phyloP scores from a whole-genome alignment of 2,797 vertebrate species.

The Cirrhinus molitorella region DNA sequence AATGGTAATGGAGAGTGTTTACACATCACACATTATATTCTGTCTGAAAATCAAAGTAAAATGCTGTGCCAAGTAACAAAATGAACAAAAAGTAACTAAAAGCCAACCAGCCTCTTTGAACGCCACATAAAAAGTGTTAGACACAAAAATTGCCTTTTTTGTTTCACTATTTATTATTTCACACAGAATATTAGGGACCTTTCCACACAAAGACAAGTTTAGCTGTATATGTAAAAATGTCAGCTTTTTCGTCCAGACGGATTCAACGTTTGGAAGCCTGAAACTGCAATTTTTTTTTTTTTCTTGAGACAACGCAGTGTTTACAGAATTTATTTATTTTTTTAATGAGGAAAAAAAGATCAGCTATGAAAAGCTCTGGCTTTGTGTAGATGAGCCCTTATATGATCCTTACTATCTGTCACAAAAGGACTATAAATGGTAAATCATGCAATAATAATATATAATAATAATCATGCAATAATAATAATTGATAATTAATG shows the following conservation, averaged over 20 bases:
- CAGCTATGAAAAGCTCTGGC: too few species aligned
- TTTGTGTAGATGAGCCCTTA: too few species aligned
- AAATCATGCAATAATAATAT: background rate
- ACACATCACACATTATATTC: too few species aligned
- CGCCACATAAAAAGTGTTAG: background rate
- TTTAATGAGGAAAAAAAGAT: too few species aligned
- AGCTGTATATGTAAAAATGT: too few species aligned
- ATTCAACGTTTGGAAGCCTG: too few species aligned
- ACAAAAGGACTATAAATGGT: background rate
- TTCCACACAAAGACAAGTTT: too few species aligned
- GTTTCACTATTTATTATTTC: background rate
- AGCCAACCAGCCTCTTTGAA: background rate
- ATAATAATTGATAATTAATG: background rate
- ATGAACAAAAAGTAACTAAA: background rate
- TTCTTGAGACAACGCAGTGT: too few species aligned
- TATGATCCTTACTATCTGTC: background rate
- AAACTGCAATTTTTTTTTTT: too few species aligned
- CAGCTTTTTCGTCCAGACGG: too few species aligned
- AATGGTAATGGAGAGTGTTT: background rate
- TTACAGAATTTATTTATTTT: too few species aligned
- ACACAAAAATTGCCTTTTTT: background rate
- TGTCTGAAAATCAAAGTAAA: background rate
- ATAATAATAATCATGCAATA: background rate
- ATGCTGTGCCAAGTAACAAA: background rate
- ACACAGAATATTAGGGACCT: too few species aligned